These are phyloP conservation scores for Poecilobothrus nobilitatus DNA, from an alignment of 2,888 invertebrate species.

Conservation along the genomic window DNA sequence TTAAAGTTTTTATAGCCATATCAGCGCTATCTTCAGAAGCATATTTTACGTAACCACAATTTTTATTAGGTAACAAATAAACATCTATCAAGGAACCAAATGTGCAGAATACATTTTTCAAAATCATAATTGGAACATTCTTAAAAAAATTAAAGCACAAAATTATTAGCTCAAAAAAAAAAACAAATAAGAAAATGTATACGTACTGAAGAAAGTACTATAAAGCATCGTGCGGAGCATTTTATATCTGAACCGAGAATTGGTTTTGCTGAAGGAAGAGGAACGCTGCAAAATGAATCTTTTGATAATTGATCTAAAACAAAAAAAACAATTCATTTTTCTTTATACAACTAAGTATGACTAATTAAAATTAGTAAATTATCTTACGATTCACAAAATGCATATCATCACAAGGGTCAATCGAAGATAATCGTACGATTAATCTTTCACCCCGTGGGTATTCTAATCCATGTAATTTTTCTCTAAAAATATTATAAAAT, in stretches of 20 bases:
- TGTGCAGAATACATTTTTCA: constrained; percentile 82
- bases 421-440: constrained; percentile 46
- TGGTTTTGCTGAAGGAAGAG: constrained; percentile 58
- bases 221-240: constrained; percentile 59
- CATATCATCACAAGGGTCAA: constrained; percentile 37
- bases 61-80: constrained; percentile 79
- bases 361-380: background rate
- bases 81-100: constrained; percentile 87
- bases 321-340: background rate
- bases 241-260: constrained; percentile 59
- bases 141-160: constrained; percentile 42
- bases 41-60: constrained; percentile 88
- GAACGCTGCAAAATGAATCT: constrained; percentile 54
- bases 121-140: constrained; percentile 64
- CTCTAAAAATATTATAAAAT: constrained; percentile 47
- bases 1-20: constrained; percentile 49
- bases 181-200: background rate
- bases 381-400: constrained; percentile 38
- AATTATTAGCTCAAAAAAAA: background rate
- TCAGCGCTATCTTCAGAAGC: constrained; percentile 62
- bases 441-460: constrained; percentile 81
- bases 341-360: background rate
- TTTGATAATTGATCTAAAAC: constrained; percentile 35
- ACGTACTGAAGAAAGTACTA: constrained; percentile 46
- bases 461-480: constrained; percentile 83